A percentile compares a stretch with the other conserved stretches of the same genome.
Evolutionary conservation across 2,888 invertebrate species (phyloP).

Genomic region (Epiblema foenella): DNA sequence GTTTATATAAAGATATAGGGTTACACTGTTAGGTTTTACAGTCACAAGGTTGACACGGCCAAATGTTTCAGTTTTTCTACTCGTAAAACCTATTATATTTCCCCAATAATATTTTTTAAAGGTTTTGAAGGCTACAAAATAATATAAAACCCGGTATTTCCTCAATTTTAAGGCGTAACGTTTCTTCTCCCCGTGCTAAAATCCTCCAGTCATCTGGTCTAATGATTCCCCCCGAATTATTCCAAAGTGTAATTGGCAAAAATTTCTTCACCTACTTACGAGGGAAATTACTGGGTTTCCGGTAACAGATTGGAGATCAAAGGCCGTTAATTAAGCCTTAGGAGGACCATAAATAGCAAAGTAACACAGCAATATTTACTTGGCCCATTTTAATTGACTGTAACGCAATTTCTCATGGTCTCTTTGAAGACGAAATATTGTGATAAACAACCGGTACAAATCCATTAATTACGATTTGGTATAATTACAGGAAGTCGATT

Average conservation of each 20-base stretch:
- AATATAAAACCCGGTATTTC: constrained; percentile 1
- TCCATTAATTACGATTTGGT: constrained; percentile 30
- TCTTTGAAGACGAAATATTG: constrained; percentile 64
- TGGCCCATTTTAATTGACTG: constrained; percentile 77
- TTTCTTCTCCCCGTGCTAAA: constrained; percentile 20
- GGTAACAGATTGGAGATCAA: constrained; percentile 83
- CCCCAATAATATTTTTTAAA: neutral
- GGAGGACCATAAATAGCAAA: constrained; percentile 77
- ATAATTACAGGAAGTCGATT: neutral
- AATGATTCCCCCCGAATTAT: constrained; percentile 44
- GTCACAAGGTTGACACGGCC: no score
- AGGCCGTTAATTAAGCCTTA: constrained; percentile 79
- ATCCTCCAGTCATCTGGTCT: constrained; percentile 34
- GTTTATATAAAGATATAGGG: no score
- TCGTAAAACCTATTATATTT: neutral
- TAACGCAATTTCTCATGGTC: constrained; percentile 70
- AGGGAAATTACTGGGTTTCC: constrained; percentile 75
- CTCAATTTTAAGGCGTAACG: constrained; percentile 4
- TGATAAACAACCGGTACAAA: constrained; percentile 54
- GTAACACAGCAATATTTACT: constrained; percentile 79
- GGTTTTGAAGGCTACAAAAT: neutral
- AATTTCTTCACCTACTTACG: constrained; percentile 55
- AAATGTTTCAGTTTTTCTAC: no score
- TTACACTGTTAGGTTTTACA: no score
- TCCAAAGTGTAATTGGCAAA: constrained; percentile 53